Evolutionary conservation across 2,797 vertebrate genomes (phyloP).

Genomic region (Leptodactylus fallax): DNA sequence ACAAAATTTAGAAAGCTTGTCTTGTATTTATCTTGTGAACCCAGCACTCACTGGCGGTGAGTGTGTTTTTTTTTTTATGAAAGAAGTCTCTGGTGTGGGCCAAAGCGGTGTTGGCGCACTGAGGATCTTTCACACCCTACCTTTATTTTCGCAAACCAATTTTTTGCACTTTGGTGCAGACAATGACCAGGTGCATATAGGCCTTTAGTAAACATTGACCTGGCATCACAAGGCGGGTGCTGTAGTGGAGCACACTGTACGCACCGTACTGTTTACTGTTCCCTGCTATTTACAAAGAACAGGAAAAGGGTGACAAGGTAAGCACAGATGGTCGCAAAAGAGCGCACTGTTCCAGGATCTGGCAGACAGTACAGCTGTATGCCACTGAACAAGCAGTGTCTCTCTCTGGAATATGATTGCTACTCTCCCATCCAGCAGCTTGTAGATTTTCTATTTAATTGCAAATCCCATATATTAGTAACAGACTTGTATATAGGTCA

Average conservation of each 20-base stretch:
- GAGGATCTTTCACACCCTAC: too few species aligned
- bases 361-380: not conserved
- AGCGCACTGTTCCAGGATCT: constrained; percentile 50
- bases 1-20: too few species aligned
- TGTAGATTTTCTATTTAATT: not conserved
- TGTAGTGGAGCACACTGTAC: not conserved
- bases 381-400: not conserved
- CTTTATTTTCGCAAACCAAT: too few species aligned
- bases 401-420: not conserved
- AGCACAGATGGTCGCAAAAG: constrained; percentile 25
- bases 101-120: too few species aligned
- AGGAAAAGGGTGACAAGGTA: constrained; percentile 39
- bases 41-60: too few species aligned
- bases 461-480: not conserved
- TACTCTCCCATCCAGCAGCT: not conserved
- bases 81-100: too few species aligned
- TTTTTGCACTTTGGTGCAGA: too few species aligned
- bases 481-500: too few species aligned
- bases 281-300: constrained; percentile 14
- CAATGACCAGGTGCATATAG: constrained; percentile 3
- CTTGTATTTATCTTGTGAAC: too few species aligned
- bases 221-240: not conserved
- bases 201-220: not conserved
- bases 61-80: too few species aligned
- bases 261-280: constrained; percentile 30